Base-by-base conservation (phyloP, 1,140 invertebrate genomes). In the Drosophila parabipectinata region DNA sequence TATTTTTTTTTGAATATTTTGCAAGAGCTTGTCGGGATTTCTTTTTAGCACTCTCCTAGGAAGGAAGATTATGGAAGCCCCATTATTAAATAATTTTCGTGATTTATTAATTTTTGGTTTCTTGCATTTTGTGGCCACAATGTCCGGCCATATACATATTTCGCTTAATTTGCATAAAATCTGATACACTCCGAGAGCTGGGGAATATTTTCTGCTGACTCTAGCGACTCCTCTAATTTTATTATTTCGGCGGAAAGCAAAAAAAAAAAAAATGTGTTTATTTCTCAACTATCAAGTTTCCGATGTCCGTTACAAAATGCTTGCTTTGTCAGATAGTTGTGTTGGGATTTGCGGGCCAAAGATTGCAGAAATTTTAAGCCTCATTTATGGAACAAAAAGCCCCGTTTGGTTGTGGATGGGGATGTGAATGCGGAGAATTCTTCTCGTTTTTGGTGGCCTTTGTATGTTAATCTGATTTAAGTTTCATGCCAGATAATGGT, bases 391-490 rank as follows among this genome's bases (percentile, higher is more conserved):
- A 71, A 52, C 52, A 52, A 51, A 47, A 52, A 26, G 14, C 52
- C 26, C 1, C 0, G 2, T 21, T 3, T 28, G 44, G 58, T 39
- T 54, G 44, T 47, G 41, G 50, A 74, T 71, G 74, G 64, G 21
- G 21, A 21, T 21, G 21, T 21, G 21, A 3, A 21, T 21, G 21
- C 2, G 21, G 2, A 21, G 48, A 82, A 69, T 66, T 82, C 55
- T 24, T 12, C 45, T 56, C 10, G 4, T 14, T 44, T 44, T 78
- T 41, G 58, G 45, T 21, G 28, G 45, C 58, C 53, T 44, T 74
- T 82, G 74, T 83, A 78, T 82, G 78, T 67, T 87, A 85, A 77
- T 75, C 58, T 56, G 82, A 68, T 87, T 74, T 67, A 62, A 69
- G 62, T 69, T 76, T 56, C 72, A 47, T 77, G 72, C 64, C 72